Evolutionary conservation across 2,888 invertebrate species (phyloP).

Genomic region (Lacanobia wlatinum): DNA sequence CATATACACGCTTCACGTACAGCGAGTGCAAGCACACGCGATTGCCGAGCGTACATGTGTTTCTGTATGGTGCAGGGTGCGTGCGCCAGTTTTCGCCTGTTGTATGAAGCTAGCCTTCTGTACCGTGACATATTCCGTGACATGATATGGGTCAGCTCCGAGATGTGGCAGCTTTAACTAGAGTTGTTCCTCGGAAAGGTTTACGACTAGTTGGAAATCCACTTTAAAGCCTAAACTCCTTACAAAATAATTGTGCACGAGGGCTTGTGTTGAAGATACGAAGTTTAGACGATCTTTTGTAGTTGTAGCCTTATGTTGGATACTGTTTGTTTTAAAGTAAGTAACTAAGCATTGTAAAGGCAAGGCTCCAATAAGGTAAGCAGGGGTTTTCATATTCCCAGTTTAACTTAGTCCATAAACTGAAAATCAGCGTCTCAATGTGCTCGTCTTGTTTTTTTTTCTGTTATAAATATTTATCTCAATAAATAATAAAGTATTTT

Average conservation of each 20-base stretch:
- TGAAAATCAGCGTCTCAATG: not conserved
- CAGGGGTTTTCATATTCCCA: not conserved
- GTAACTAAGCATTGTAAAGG: not conserved
- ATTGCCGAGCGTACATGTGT: not conserved
- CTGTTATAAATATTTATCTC: too few species aligned
- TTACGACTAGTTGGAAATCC: conserved; percentile 54
- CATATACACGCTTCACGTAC: not conserved
- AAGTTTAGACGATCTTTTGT: conserved; percentile 22
- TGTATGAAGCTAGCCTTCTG: not conserved
- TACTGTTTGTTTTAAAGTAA: conserved; percentile 9
- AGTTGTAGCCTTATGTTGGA: not conserved
- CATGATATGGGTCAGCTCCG: conserved; percentile 37
- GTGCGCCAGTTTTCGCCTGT: not conserved
- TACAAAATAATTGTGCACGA: conserved; percentile 45
- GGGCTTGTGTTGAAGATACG: conserved; percentile 23
- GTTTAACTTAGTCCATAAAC: not conserved
- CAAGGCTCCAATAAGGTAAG: not conserved
- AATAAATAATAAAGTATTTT: not conserved
- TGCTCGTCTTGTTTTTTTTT: not conserved
- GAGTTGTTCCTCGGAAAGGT: conserved; percentile 39
- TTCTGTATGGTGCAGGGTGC: too few species aligned
- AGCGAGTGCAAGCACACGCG: too few species aligned
- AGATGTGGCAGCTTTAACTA: conserved; percentile 42
- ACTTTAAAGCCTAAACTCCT: conserved; percentile 51
- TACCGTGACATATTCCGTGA: not conserved